Conservation (phyloP, 2,797 vertebrate genomes). For the Prionace glauca region DNA sequence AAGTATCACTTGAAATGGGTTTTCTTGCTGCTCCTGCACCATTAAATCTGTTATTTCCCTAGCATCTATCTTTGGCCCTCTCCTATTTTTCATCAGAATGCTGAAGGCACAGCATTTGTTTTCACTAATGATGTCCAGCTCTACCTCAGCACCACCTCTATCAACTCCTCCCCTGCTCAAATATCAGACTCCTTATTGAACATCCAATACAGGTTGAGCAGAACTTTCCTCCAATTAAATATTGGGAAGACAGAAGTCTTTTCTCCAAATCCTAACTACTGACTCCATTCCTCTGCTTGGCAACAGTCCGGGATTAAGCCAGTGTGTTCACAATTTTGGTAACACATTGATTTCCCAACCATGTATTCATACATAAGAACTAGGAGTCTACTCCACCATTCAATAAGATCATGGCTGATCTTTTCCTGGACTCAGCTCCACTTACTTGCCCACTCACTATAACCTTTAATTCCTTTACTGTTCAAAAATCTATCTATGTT, state of each 20-base stretch:
- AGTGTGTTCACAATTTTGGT: neutral
- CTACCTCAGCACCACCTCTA: neutral
- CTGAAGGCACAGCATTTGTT: too few species aligned
- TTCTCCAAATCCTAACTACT: neutral
- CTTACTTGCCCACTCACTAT: too few species aligned
- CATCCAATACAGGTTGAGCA: neutral
- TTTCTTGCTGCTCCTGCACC: neutral
- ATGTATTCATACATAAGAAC: neutral
- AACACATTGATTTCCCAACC: neutral
- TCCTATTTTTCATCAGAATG: neutral
- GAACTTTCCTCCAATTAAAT: neutral
- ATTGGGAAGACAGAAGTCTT: neutral
- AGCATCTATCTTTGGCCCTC: neutral
- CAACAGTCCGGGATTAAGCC: neutral
- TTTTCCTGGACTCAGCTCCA: too few species aligned
- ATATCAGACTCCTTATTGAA: neutral
- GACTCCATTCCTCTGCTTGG: neutral
- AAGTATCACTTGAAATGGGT: neutral
- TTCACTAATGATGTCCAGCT: neutral
- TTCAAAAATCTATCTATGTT: too few species aligned
- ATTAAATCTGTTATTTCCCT: neutral
- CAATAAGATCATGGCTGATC: too few species aligned
- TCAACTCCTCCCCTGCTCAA: neutral
- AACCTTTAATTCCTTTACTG: too few species aligned
- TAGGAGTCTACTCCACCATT: too few species aligned